Percentiles rank a stretch among this genome's conserved stretches.
These are phyloP conservation scores for Ridgeia piscesae DNA, from an alignment of 1,140 invertebrate species.

Conservation along the genomic window DNA sequence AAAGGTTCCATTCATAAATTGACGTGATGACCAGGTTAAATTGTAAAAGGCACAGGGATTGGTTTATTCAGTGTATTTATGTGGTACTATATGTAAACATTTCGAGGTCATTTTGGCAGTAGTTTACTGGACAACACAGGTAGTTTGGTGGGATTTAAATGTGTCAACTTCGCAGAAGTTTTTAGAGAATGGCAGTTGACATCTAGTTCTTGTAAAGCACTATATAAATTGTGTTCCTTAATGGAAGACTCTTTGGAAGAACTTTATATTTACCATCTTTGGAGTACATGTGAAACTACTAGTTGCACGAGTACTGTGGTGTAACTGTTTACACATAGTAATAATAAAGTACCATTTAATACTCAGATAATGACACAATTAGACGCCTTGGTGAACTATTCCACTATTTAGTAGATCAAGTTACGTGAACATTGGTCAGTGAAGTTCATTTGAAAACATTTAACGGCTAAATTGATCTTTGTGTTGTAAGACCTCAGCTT, in stretches of 20 bases:
- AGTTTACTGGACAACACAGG: too few relatives aligned
- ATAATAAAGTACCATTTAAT: not conserved
- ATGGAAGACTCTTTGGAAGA: too few relatives aligned
- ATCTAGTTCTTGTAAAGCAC: not conserved
- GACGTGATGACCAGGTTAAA: not conserved
- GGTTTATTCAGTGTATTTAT: not conserved
- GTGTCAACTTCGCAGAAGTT: too few relatives aligned
- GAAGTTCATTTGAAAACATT: too few relatives aligned
- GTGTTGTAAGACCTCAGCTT: not conserved
- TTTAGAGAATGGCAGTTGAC: too few relatives aligned
- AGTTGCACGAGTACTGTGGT: not conserved
- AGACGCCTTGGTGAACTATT: not conserved
- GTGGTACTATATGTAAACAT: not conserved
- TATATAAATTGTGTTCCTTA: not conserved
- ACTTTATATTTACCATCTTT: not conserved
- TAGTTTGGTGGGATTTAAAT: too few relatives aligned
- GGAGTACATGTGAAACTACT: not conserved
- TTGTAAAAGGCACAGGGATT: not conserved
- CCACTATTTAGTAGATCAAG: not conserved
- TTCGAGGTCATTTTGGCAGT: not conserved
- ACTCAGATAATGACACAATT: not conserved
- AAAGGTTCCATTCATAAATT: not conserved
- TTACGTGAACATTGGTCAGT: not conserved
- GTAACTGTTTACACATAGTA: not conserved
- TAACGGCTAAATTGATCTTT: not conserved